Evolutionary conservation across 2,113 vertebrate genomes (phyloP), one percentile per base, ranked within the genome.

Genomic region (Apodemus speciosus): DNA sequence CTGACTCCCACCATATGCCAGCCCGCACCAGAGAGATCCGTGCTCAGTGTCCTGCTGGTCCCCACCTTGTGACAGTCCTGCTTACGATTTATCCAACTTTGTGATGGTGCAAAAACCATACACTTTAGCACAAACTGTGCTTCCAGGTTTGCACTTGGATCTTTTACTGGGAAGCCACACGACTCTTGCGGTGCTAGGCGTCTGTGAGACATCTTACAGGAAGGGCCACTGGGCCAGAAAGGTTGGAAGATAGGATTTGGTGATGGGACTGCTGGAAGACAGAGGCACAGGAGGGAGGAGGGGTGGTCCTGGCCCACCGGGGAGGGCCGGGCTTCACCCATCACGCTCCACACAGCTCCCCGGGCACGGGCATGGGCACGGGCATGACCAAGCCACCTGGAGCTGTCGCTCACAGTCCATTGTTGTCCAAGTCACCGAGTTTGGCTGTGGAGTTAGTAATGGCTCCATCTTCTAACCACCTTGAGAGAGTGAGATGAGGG

Each of bases 281-380:
- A 77, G 38, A 77, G 38, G 15, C 60, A 4, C 1, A 35, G 38
- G 58, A 89, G 88, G 43, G 46, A 35, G 38, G 8, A 1, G 1
- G n/a, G 13, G 3, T 6, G 56, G 25, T 21, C 7, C 0, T 30
- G 64, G 25, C 18, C 58, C 38, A 5, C 38, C 0, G 0, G 30
- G 64, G 85, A 79, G 40, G 72, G 38, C 10, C 35, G 27, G 66
- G 0, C 71, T n/a, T 68, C n/a, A 35, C 10, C 66, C 15, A 1
- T 8, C 21, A 3, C 20, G 23, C 32, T 2, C 15, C 8, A 38
- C 15, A 8, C 6, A 27, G 9, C 35, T 30, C 73, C 27, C 73
- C 9, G 62, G 73, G n/a, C n/a, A n/a, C n/a, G n/a, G n/a, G n/a
- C n/a, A n/a, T n/a, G n/a, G n/a, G n/a, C n/a, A n/a, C n/a, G n/a